Conservation (phyloP, 2,113 vertebrate genomes). For the Hipposideros armiger region DNA sequence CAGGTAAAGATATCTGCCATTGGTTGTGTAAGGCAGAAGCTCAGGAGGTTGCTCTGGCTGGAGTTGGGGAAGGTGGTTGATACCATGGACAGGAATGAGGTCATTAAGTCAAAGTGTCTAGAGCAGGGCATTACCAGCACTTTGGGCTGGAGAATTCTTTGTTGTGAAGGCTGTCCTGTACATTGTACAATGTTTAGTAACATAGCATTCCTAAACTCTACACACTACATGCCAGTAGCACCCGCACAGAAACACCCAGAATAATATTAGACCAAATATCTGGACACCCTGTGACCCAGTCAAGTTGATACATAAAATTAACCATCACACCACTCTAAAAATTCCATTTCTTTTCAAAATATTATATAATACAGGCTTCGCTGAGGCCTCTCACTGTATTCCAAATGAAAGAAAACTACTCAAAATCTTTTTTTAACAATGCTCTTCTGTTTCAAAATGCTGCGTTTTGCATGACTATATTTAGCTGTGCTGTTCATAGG, state of each 20-base stretch:
- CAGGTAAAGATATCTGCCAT: neutral
- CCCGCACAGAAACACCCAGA: neutral
- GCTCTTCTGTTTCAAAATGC: constrained; percentile 67
- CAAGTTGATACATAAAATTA: neutral
- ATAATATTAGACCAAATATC: neutral
- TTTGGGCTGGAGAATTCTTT: neutral
- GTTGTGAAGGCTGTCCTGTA: neutral
- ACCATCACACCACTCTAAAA: neutral
- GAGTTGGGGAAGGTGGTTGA: neutral
- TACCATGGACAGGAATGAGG: neutral
- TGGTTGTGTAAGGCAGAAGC: neutral
- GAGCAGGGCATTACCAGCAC: neutral
- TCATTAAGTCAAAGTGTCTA: neutral
- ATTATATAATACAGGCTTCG: neutral
- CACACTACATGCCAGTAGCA: neutral
- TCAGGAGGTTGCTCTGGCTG: neutral
- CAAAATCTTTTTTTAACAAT: constrained; percentile 66
- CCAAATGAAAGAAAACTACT: neutral
- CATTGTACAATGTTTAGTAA: neutral
- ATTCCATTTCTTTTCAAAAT: constrained; percentile 21
- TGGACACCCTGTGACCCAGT: neutral
- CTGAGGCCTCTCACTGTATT: neutral
- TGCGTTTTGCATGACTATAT: constrained; percentile 45
- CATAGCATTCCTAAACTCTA: neutral
- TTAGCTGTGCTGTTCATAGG: constrained; percentile 54